Evolutionary conservation across 2,113 vertebrate genomes (phyloP).

Genomic region (Bubo scandiacus): DNA sequence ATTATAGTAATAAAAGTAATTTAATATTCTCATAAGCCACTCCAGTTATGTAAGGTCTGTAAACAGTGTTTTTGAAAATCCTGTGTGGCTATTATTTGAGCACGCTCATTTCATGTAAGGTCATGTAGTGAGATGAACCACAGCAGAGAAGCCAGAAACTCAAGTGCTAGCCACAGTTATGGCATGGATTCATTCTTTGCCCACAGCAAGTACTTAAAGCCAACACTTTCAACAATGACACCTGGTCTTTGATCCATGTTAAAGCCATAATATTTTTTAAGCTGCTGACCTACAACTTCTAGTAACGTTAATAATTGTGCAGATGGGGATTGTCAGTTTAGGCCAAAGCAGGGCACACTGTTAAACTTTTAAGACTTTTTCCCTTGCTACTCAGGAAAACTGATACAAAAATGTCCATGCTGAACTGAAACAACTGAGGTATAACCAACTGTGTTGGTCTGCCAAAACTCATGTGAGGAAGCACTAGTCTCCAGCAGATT

Average conservation of each 20-base stretch:
- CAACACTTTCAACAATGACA: neutral
- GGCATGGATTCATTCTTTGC: neutral
- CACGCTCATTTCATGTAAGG: neutral
- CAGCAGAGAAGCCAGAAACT: neutral
- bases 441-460: neutral
- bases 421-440: neutral
- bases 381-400: neutral
- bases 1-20: neutral
- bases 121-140: neutral
- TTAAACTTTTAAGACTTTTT: neutral
- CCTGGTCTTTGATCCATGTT: neutral
- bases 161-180: neutral
- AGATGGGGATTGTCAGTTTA: neutral
- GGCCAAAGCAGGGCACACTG: fast-evolving
- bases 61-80: neutral
- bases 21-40: neutral
- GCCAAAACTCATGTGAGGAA: neutral
- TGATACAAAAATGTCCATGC: neutral
- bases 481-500: neutral
- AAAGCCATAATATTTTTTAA: neutral
- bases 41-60: neutral
- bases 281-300: neutral
- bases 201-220: neutral
- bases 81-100: neutral
- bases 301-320: neutral